phyloP scores from a whole-genome alignment of 2,797 vertebrate genomes.

The Falco concolor region DNA sequence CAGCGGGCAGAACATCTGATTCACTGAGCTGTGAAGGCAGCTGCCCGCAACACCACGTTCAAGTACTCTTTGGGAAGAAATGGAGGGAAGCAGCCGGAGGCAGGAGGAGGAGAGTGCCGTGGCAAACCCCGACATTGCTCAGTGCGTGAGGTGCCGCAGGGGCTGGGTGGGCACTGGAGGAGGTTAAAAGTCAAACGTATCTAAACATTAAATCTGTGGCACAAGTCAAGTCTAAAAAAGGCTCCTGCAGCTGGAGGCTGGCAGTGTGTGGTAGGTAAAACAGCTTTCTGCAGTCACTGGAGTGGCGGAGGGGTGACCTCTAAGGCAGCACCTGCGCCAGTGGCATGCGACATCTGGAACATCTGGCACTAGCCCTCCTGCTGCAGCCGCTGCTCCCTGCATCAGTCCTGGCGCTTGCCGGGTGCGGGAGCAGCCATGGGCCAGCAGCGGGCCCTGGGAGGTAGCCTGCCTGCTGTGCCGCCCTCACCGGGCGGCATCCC shows the following conservation, averaged over 20 bases:
- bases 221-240: not conserved
- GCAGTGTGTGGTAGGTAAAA: fast-evolving
- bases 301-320: not conserved
- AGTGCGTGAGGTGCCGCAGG: fast-evolving
- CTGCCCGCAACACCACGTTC: not conserved
- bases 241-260: not conserved
- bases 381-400: not conserved
- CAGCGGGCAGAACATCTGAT: not conserved
- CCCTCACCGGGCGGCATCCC: not conserved
- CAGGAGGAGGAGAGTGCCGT: not conserved
- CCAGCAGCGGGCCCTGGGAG: too few species aligned
- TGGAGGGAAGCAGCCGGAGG: fast-evolving
- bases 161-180: not conserved
- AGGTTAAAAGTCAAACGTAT: not conserved
- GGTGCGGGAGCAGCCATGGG: too few species aligned
- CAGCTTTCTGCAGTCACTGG: not conserved
- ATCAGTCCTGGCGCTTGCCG: fast-evolving
- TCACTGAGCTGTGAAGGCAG: not conserved
- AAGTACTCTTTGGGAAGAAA: not conserved
- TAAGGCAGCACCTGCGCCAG: not conserved
- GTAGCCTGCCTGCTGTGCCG: fast-evolving
- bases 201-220: not conserved
- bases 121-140: fast-evolving
- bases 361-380: fast-evolving
- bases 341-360: fast-evolving